These are phyloP conservation scores for Embiotoca jacksoni DNA, from an alignment of 2,113 vertebrate species.

Conservation along the genomic window DNA sequence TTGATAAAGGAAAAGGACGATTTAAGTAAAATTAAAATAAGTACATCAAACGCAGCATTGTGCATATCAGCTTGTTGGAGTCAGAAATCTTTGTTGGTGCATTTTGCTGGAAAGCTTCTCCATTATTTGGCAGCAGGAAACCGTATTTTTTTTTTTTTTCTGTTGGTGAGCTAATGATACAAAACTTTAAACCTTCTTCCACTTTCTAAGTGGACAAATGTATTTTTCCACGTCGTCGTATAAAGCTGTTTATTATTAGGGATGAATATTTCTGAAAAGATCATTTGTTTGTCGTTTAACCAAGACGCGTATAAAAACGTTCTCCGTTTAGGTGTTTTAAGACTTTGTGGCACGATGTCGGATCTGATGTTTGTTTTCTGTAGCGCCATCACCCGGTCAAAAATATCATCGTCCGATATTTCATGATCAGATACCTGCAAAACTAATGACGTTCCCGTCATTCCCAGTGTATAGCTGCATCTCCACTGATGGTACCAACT, in stretches of 20 bases:
- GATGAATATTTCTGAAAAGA: background rate
- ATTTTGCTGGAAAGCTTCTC: constrained; percentile 12
- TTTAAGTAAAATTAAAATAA: background rate
- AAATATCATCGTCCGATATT: background rate
- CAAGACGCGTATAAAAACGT: constrained; percentile 17
- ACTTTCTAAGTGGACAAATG: constrained; percentile 22
- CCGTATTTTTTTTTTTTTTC: constrained; percentile 20
- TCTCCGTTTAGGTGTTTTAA: background rate
- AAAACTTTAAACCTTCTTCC: constrained; percentile 13
- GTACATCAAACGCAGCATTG: background rate
- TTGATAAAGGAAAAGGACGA: background rate
- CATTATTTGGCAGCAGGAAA: background rate
- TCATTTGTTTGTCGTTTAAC: background rate
- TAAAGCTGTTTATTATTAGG: constrained; percentile 1
- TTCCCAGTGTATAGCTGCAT: no score
- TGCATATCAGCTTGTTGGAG: background rate
- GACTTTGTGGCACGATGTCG: background rate
- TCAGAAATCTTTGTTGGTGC: background rate
- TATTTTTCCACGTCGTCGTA: constrained; percentile 13
- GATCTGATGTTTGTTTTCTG: background rate
- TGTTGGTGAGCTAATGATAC: constrained; percentile 19
- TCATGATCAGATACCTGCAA: no score
- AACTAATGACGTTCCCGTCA: no score
- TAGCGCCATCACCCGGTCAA: background rate
- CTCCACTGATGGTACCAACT: no score